phyloP scores from a whole-genome alignment of 2,797 vertebrate species.

The Gymnocypris eckloni region DNA sequence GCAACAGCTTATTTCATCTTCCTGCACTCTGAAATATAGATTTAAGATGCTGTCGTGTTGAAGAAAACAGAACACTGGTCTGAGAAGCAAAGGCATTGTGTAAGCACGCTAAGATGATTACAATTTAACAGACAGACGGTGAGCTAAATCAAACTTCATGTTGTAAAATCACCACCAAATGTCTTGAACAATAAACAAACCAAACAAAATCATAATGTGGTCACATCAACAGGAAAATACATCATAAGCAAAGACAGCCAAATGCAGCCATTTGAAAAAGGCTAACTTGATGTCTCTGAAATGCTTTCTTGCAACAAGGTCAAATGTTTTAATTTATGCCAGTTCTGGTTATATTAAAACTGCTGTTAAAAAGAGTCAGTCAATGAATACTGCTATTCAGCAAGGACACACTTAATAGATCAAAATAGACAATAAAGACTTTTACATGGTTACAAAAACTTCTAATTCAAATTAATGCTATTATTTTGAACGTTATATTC shows the following conservation, averaged over 20 bases:
- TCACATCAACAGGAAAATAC: neutral
- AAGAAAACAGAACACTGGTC: conserved; percentile 27
- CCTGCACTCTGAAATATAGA: conserved; percentile 41
- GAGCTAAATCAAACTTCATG: conserved; percentile 13
- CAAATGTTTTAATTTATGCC: neutral
- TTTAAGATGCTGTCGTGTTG: conserved; percentile 45
- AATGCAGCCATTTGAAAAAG: neutral
- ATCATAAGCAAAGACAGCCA: neutral
- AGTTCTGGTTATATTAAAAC: neutral
- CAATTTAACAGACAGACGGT: conserved; percentile 13
- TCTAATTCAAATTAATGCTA: neutral
- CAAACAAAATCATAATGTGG: neutral
- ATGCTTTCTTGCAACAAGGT: neutral
- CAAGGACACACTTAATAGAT: neutral
- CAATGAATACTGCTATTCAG: neutral
- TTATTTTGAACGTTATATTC: neutral
- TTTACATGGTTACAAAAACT: neutral
- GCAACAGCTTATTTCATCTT: conserved; percentile 46
- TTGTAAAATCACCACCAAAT: neutral
- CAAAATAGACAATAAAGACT: neutral
- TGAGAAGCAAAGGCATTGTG: conserved; percentile 26
- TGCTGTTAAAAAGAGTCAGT: neutral
- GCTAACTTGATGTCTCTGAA: neutral
- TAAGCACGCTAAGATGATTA: conserved; percentile 9
- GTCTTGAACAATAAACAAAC: neutral